Conservation (phyloP, 2,888 invertebrate species). For the Thymelicus sylvestris region DNA sequence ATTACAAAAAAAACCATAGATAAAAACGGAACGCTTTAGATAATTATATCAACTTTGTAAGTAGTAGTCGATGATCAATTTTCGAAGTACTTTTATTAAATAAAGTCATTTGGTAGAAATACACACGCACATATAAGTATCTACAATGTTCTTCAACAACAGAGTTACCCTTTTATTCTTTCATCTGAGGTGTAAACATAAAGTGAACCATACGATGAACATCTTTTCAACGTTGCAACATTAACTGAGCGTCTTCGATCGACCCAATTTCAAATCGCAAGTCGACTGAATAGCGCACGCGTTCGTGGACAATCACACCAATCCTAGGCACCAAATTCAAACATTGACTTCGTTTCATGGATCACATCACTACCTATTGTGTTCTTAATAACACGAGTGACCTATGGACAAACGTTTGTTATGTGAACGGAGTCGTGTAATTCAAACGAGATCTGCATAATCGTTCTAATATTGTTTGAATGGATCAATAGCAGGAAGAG, state of each 20-base stretch:
- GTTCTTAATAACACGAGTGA: slow-evolving; percentile 48
- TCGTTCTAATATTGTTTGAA: slow-evolving; percentile 31
- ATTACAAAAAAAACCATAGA: slow-evolving; percentile 1
- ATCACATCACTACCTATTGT: slow-evolving; percentile 67
- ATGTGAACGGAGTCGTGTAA: slow-evolving; percentile 32
- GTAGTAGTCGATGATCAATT: slow-evolving; percentile 14
- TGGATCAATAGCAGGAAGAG: slow-evolving; percentile 35
- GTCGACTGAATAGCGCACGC: slow-evolving; percentile 63
- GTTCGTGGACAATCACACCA: slow-evolving; percentile 64
- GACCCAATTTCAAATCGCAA: slow-evolving; percentile 66
- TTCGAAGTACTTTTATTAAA: not conserved
- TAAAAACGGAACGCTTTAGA: slow-evolving; percentile 1
- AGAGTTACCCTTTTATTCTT: too few species aligned
- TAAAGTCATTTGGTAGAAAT: not conserved
- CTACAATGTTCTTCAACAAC: too few species aligned
- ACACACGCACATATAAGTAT: not conserved
- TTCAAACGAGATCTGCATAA: slow-evolving; percentile 33
- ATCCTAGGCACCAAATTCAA: slow-evolving; percentile 72
- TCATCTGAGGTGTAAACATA: too few species aligned
- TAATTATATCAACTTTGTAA: slow-evolving; percentile 13
- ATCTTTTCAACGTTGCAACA: not conserved
- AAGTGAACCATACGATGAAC: too few species aligned
- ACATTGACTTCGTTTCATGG: slow-evolving; percentile 48
- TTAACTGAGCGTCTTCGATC: slow-evolving; percentile 41
- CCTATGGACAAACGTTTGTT: slow-evolving; percentile 38